phyloP scores from a whole-genome alignment of 2,888 invertebrate species.

The Polydrusus tereticollis region DNA sequence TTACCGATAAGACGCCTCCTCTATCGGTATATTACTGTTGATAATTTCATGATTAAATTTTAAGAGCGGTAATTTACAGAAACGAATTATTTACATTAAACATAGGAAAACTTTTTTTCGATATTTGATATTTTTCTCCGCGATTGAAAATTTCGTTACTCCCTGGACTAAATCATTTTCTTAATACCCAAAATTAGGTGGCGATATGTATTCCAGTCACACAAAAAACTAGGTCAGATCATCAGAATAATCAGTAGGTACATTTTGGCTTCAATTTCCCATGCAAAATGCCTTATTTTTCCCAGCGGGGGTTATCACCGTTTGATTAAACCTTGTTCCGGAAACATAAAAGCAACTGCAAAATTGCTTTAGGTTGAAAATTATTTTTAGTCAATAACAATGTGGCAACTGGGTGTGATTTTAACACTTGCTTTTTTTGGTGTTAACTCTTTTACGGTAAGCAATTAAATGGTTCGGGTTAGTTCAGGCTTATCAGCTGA shows the following conservation, averaged over 20 bases:
- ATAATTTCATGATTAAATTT: too few species aligned
- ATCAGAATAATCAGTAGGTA: slow-evolving; percentile 24
- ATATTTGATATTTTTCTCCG: too few species aligned
- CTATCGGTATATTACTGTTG: too few species aligned
- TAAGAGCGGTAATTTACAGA: too few species aligned
- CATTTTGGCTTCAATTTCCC: slow-evolving; percentile 24
- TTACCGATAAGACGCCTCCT: too few species aligned
- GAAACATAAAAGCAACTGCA: slow-evolving; percentile 31
- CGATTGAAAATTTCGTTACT: too few species aligned
- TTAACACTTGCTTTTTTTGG: slow-evolving; percentile 1
- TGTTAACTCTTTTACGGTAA: slow-evolving; percentile 5
- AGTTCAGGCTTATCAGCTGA: too few species aligned
- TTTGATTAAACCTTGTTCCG: slow-evolving; percentile 29
- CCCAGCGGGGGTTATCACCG: slow-evolving; percentile 28
- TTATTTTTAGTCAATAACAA: slow-evolving; percentile 26
- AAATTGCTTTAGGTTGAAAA: slow-evolving; percentile 10
- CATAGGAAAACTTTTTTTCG: too few species aligned
- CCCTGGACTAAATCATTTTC: neutral
- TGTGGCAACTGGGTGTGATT: slow-evolving; percentile 24
- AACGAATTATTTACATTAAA: too few species aligned
- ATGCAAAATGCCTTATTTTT: slow-evolving; percentile 34
- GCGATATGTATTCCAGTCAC: neutral
- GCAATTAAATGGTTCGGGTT: too few species aligned
- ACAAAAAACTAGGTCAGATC: slow-evolving; percentile 16
- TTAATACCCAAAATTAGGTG: neutral